These are phyloP conservation scores for Tupaia chinensis DNA, from an alignment of 2,113 vertebrate genomes.

Conservation along the genomic window DNA sequence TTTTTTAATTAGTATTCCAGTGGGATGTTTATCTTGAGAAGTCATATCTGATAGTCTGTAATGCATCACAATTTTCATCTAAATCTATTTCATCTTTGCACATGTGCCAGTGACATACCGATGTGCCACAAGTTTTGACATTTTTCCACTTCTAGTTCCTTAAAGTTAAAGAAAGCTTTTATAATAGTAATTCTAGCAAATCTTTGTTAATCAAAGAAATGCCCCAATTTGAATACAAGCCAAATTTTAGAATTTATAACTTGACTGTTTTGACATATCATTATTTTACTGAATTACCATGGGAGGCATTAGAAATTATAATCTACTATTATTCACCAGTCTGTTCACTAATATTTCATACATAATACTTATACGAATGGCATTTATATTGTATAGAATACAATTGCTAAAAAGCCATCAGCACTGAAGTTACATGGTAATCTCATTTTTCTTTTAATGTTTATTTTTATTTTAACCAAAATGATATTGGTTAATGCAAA, in stretches of 20 bases:
- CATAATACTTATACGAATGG: not conserved
- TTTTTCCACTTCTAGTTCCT: slow-evolving; percentile 59
- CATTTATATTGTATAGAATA: not conserved
- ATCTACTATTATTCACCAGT: slow-evolving; percentile 1
- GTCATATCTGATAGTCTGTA: slow-evolving; percentile 73
- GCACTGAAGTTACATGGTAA: not conserved
- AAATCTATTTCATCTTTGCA: slow-evolving; percentile 40
- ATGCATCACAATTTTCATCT: slow-evolving; percentile 76
- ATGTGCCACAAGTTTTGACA: slow-evolving; percentile 51
- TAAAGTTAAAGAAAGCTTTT: slow-evolving; percentile 59
- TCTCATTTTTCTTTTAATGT: slow-evolving; percentile 15
- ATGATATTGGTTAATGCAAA: not conserved
- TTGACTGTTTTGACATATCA: slow-evolving; percentile 26
- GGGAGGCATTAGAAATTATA: not conserved
- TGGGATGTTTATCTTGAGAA: slow-evolving; percentile 78
- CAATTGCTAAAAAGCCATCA: not conserved
- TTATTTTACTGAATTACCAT: slow-evolving; percentile 49
- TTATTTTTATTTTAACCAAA: slow-evolving; percentile 33
- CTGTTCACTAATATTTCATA: not conserved
- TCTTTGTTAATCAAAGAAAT: slow-evolving; percentile 73
- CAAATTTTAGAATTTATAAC: slow-evolving; percentile 46
- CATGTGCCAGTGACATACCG: slow-evolving; percentile 53
- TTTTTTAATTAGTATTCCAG: slow-evolving; percentile 75
- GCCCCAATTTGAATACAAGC: not conserved
- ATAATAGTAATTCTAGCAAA: slow-evolving; percentile 61